Evolutionary conservation across 1,140 invertebrate genomes (phyloP), one percentile per base, ranked within the genome.

Genomic region (Eumeta japonica): DNA sequence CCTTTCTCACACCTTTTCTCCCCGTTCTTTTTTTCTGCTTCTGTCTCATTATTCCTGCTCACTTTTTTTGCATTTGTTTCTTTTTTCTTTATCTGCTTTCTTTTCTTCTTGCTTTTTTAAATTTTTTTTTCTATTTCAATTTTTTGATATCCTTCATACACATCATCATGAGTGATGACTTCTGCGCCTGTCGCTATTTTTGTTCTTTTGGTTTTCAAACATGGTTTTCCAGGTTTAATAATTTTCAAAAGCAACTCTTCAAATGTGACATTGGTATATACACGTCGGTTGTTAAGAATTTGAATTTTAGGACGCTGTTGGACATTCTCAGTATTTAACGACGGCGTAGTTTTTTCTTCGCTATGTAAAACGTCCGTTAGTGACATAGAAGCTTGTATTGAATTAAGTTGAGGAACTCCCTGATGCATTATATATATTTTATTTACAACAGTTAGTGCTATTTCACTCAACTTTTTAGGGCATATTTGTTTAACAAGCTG

Each of bases 131-230:
- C 11, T 14, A 35, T 28, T 48, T 48, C 9, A n/a, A n/a, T n/a
- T n/a, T n/a, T n/a, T n/a, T n/a, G n/a, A n/a, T n/a, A n/a, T n/a
- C 30, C 14, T n/a, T 39, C 28, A 9, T 44, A 9, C 4, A 50
- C 43, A 33, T 50, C 48, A 27, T 32, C 35, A 12, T 49, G 47
- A 17, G 43, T 46, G 11, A 50, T 46, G 4, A 50, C 38, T 39
- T 45, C 40, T 10, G 47, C 43, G 3, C 47, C 47, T 14, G 47
- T 30, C 35, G 36, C 47, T 12, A 45, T 35, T 46, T 46, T 50
- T 19, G 20, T 40, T 20, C 41, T 20, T 10, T 27, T 35, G 16
- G 17, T 3, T 36, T 45, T 45, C 17, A 49, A 18, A 40, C 45
- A 35, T 27, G 45, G 24, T 16, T 49, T 38, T 45, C 45, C 43